Conservation (phyloP, 2,888 invertebrate genomes). For the Folsomia candida region DNA sequence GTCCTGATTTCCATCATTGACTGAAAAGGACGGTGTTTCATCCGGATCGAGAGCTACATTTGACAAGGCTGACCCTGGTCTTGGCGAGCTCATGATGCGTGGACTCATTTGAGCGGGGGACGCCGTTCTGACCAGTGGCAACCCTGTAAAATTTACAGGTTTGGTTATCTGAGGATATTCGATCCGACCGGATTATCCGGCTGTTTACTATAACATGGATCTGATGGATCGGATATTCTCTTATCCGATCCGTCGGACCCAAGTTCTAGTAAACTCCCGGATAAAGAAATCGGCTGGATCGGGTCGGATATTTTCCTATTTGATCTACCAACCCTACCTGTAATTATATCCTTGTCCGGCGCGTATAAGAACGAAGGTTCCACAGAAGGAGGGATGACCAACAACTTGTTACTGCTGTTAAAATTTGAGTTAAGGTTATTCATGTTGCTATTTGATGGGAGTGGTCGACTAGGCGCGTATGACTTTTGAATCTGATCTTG, state of each 20-base stretch:
- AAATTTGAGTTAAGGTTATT: background rate
- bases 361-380: conserved; percentile 15
- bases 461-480: background rate
- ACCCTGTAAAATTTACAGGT: no score
- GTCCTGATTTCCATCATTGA: conserved; percentile 47
- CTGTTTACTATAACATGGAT: no score
- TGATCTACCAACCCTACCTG: no score
- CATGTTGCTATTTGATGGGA: background rate
- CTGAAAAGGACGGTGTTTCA: conserved; percentile 30
- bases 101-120: conserved; percentile 20
- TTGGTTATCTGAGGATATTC: no score
- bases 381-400: background rate
- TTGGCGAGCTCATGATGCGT: conserved; percentile 10
- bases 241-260: no score
- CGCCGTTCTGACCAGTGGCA: conserved; percentile 27
- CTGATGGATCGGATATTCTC: no score
- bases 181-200: no score
- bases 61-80: conserved; percentile 21
- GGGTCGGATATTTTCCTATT: no score
- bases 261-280: no score
- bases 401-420: background rate
- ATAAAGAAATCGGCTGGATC: no score
- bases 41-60: conserved; percentile 15
- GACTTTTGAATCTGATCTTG: background rate
- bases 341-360: conserved; percentile 13